phyloP scores from a whole-genome alignment of 2,888 invertebrate genomes.

The Scaptomyza flava region DNA sequence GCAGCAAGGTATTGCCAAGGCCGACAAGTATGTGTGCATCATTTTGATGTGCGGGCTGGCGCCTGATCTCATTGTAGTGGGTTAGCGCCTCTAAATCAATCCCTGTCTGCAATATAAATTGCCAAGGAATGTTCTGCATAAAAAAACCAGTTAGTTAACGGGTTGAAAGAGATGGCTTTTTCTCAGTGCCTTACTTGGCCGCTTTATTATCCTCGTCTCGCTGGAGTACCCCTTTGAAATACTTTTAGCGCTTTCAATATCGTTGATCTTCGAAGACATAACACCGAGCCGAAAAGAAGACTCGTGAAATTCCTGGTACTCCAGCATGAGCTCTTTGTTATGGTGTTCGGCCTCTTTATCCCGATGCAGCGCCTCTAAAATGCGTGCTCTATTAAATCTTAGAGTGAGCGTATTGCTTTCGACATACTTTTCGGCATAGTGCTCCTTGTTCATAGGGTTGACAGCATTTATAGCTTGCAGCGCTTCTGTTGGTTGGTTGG shows the following conservation, averaged over 20 bases:
- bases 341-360: slow-evolving; percentile 28
- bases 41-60: not conserved
- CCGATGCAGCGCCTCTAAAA: slow-evolving; percentile 39
- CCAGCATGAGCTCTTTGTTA: slow-evolving; percentile 32
- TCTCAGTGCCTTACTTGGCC: slow-evolving; percentile 32
- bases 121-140: slow-evolving; percentile 35
- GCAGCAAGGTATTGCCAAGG: slow-evolving; percentile 47
- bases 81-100: slow-evolving; percentile 13
- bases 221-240: slow-evolving; percentile 28
- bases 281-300: slow-evolving; percentile 39
- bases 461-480: slow-evolving; percentile 29
- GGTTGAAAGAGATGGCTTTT: not conserved
- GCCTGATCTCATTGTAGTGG: slow-evolving; percentile 19
- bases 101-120: slow-evolving; percentile 23
- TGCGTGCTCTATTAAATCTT: slow-evolving; percentile 46
- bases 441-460: accelerated
- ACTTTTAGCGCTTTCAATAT: slow-evolving; percentile 5
- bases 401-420: slow-evolving; percentile 35
- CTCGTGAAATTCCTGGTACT: slow-evolving; percentile 44
- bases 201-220: slow-evolving; percentile 16
- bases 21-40: slow-evolving; percentile 31
- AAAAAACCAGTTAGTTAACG: not conserved
- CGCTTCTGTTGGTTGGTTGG: slow-evolving; percentile 17
- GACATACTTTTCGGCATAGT: not conserved
- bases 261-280: slow-evolving; percentile 31